Conservation (phyloP, 1,140 invertebrate species). For the Coelopa frigida region DNA sequence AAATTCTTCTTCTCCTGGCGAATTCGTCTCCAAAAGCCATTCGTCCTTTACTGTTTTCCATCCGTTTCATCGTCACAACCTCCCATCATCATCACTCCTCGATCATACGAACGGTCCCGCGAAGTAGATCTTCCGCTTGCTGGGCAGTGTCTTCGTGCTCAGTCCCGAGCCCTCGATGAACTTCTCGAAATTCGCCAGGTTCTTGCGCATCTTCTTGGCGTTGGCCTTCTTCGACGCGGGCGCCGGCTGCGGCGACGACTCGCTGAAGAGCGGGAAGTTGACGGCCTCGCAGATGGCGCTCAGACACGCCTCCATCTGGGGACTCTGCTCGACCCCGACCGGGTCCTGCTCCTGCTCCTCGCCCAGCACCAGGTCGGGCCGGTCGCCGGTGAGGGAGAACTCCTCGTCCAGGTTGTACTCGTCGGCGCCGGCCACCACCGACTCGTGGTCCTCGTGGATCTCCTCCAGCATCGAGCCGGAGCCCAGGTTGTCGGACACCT, state of each 20-base stretch:
- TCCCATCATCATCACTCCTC: no score
- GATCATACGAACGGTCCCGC: slow-evolving; percentile 37
- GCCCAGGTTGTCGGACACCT: slow-evolving; percentile 5
- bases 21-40: no score
- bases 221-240: slow-evolving; percentile 9
- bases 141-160: slow-evolving; percentile 35
- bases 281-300: slow-evolving; percentile 6
- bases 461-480: slow-evolving; percentile 22
- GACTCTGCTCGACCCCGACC: slow-evolving; percentile 1
- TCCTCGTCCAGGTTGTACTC: slow-evolving; percentile 42
- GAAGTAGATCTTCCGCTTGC: slow-evolving; percentile 39
- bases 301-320: slow-evolving; percentile 2
- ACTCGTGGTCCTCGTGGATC: slow-evolving; percentile 25
- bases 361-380: slow-evolving; percentile 11
- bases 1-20: no score
- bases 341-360: slow-evolving; percentile 2
- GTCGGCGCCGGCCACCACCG: slow-evolving; percentile 23
- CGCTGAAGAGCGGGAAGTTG: slow-evolving; percentile 2
- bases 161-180: slow-evolving; percentile 34
- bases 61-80: no score
- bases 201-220: slow-evolving; percentile 26
- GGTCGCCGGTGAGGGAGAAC: slow-evolving; percentile 22
- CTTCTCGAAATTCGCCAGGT: slow-evolving; percentile 35
- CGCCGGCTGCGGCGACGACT: background rate
- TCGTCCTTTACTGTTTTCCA: no score